Evolutionary conservation across 2,888 invertebrate genomes (phyloP).

Genomic region (Homarus gammarus): DNA sequence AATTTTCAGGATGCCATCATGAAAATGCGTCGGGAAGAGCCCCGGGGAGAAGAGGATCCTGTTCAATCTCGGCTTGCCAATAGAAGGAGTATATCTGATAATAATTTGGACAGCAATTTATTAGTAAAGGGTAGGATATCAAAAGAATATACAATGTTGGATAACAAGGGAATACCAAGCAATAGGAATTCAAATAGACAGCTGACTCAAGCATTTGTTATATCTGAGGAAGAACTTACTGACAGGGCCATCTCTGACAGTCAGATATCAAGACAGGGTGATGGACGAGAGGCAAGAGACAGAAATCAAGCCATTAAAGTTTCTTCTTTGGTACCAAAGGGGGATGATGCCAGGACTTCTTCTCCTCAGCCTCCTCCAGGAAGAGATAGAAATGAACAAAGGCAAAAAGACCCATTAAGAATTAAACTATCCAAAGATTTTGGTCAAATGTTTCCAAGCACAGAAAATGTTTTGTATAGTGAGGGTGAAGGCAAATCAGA

Average conservation of each 20-base stretch:
- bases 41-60: constrained; percentile 38
- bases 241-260: constrained; percentile 21
- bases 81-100: constrained; percentile 15
- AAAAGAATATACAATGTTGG: neutral
- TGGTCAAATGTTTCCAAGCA: constrained; percentile 71
- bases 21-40: constrained; percentile 20
- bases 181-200: neutral
- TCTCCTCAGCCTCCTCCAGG: neutral
- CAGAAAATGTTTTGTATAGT: constrained; percentile 6
- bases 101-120: constrained; percentile 10
- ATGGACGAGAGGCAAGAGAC: constrained; percentile 51
- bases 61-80: neutral
- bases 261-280: constrained; percentile 44
- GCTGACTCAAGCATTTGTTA: neutral
- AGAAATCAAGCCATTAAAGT: constrained; percentile 14
- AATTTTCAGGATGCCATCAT: neutral
- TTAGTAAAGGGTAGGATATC: neutral
- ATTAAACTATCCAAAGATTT: constrained; percentile 52
- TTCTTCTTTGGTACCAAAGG: neutral
- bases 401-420: neutral
- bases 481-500: neutral
- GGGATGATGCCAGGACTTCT: neutral
- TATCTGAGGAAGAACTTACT: constrained; percentile 40
- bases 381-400: neutral
- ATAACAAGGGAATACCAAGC: neutral